Conservation (phyloP, 1,140 invertebrate genomes). For the Mamestra configurata region DNA sequence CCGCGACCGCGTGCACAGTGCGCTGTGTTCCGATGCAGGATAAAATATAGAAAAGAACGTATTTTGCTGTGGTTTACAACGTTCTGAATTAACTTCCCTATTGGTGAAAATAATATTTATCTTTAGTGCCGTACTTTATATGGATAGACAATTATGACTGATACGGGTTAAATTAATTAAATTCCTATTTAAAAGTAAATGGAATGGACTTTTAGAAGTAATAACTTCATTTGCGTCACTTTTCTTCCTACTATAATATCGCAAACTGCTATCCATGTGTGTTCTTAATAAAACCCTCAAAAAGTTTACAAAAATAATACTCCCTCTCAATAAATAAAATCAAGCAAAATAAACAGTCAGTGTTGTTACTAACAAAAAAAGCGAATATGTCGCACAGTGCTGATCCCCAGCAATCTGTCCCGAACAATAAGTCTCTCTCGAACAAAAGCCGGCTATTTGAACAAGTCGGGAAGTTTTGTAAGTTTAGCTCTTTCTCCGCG, state of each 20-base stretch:
- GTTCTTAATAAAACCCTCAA: background rate
- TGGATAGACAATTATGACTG: too few relatives aligned
- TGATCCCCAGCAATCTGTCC: slow-evolving; percentile 86
- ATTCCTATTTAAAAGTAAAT: too few relatives aligned
- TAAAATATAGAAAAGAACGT: background rate
- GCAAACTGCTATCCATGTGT: background rate
- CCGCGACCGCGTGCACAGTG: slow-evolving; percentile 40
- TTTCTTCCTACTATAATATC: too few relatives aligned
- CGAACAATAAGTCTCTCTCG: slow-evolving; percentile 86
- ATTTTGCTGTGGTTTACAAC: background rate
- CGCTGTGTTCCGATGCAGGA: background rate
- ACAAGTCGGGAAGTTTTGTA: slow-evolving; percentile 87
- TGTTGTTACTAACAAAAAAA: slow-evolving; percentile 64
- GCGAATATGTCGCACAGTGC: slow-evolving; percentile 62
- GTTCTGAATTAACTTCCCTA: too few relatives aligned
- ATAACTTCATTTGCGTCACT: too few relatives aligned
- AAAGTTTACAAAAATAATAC: background rate
- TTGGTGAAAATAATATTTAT: background rate
- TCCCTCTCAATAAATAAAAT: background rate
- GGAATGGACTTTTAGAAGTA: too few relatives aligned
- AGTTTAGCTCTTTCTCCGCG: slow-evolving; percentile 84
- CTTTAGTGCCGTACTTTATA: too few relatives aligned
- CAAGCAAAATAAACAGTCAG: slow-evolving; percentile 12
- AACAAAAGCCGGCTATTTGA: slow-evolving; percentile 87
- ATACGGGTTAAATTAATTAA: too few relatives aligned